Conservation (phyloP, 1,140 invertebrate genomes). For the Lucilia cuprina region DNA sequence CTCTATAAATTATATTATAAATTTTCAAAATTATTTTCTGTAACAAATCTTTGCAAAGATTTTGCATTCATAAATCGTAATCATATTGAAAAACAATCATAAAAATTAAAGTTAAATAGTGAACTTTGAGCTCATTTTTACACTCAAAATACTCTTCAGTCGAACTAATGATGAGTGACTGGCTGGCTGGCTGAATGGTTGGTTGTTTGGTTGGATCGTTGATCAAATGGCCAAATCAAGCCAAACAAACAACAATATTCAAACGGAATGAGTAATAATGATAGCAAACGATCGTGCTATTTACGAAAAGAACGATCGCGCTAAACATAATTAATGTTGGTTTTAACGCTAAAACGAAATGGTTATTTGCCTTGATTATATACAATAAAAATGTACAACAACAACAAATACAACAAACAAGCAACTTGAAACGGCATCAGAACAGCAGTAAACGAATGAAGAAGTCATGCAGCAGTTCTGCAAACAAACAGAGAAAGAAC, state of each 20-base stretch:
- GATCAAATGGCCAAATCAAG: background rate
- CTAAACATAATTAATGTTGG: conserved; percentile 62
- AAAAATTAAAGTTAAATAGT: background rate
- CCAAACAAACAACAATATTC: background rate
- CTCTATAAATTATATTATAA: too few relatives aligned
- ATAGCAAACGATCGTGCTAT: background rate
- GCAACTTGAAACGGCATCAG: background rate
- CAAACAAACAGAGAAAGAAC: background rate
- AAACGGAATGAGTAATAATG: background rate
- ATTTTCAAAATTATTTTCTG: too few relatives aligned
- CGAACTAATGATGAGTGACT: background rate
- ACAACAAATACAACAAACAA: background rate
- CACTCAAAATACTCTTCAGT: background rate
- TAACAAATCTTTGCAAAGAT: background rate
- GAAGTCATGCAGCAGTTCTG: conserved; percentile 43
- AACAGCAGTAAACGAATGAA: conserved; percentile 41
- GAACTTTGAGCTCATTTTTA: background rate
- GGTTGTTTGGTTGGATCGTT: too few relatives aligned
- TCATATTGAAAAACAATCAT: background rate
- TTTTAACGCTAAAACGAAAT: conserved; percentile 63
- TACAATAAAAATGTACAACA: background rate
- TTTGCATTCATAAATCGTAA: background rate
- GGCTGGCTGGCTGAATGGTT: too few relatives aligned
- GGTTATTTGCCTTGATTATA: conserved; percentile 62
- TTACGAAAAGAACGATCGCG: background rate